A percentile compares a stretch with the other conserved stretches of the same genome.
Evolutionary conservation across 2,888 invertebrate species (phyloP).

Genomic region (Apotomis capreana): DNA sequence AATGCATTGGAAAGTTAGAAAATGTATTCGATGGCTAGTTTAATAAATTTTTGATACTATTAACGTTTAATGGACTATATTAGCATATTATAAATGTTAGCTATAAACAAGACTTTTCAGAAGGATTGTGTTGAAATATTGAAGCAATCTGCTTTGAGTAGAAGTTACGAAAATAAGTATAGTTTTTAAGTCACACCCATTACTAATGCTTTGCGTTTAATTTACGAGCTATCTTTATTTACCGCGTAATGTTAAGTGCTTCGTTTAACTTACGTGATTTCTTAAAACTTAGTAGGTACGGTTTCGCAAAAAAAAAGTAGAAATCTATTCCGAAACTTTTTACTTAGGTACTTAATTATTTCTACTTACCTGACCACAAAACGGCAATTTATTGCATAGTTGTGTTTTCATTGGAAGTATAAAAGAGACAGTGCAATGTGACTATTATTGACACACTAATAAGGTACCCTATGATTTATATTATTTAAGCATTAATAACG

Average conservation of each 20-base stretch:
- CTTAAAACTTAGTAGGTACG: neutral
- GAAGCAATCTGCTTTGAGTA: constrained; percentile 27
- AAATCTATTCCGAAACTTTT: too few species aligned
- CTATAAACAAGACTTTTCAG: constrained; percentile 18
- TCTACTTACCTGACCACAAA: too few species aligned
- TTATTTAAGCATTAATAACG: too few species aligned
- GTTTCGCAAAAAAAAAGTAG: neutral
- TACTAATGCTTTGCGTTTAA: constrained; percentile 66
- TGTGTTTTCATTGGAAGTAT: too few species aligned
- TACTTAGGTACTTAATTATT: too few species aligned
- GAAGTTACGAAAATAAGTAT: constrained; percentile 50
- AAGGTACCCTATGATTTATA: too few species aligned
- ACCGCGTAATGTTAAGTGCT: constrained; percentile 62
- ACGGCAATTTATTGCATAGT: too few species aligned
- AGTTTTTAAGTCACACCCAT: constrained; percentile 63
- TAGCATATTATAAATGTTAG: constrained; percentile 19
- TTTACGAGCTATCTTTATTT: constrained; percentile 65
- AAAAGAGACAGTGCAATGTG: too few species aligned
- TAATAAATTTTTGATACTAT: constrained; percentile 50
- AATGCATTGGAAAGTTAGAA: constrained; percentile 82
- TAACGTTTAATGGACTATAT: constrained; percentile 26
- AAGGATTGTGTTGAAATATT: constrained; percentile 12
- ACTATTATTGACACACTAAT: too few species aligned
- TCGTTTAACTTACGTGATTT: neutral
- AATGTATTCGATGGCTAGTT: constrained; percentile 61